Evolutionary conservation across 37 sponge, comb jelly and placozoan genomes (phyloP).

Genomic region (Beroe forskalii): DNA sequence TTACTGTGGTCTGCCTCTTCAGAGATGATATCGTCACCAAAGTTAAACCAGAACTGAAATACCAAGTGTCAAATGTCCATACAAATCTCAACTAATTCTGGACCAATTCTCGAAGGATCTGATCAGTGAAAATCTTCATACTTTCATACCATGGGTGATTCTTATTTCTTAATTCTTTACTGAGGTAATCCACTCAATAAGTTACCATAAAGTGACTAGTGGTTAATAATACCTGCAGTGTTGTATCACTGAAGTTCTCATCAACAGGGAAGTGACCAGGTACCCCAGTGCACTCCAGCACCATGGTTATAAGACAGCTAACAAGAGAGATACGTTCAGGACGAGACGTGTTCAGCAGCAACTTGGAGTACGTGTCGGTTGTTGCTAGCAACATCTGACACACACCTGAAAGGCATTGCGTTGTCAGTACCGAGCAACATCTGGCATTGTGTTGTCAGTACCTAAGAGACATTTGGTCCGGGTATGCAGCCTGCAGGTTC

Average conservation of each 20-base stretch:
- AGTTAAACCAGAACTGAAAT: slow-evolving; percentile 62
- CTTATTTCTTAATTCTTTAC: too few relatives aligned
- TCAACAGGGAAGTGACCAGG: slow-evolving; percentile 54
- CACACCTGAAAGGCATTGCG: not conserved
- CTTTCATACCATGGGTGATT: too few relatives aligned
- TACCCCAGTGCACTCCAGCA: slow-evolving; percentile 52
- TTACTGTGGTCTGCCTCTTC: slow-evolving; percentile 64
- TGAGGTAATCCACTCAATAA: too few relatives aligned
- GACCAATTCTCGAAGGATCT: too few relatives aligned
- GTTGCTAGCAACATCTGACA: slow-evolving; percentile 54
- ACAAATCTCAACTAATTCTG: too few relatives aligned
- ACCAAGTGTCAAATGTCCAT: too few relatives aligned
- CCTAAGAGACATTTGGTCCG: too few relatives aligned
- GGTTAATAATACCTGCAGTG: slow-evolving; percentile 52
- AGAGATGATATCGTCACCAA: slow-evolving; percentile 60
- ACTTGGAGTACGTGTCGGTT: slow-evolving; percentile 42
- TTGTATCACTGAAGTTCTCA: slow-evolving; percentile 63
- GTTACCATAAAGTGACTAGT: too few relatives aligned
- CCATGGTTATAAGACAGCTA: slow-evolving; percentile 48
- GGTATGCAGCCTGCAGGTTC: too few relatives aligned
- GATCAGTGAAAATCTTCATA: too few relatives aligned
- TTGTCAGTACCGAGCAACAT: too few relatives aligned
- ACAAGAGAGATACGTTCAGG: slow-evolving; percentile 39
- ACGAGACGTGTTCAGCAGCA: slow-evolving; percentile 59
- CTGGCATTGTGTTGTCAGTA: too few relatives aligned